These are phyloP conservation scores for Sminthurinus aureus DNA, from an alignment of 2,888 invertebrate genomes.

Conservation along the genomic window DNA sequence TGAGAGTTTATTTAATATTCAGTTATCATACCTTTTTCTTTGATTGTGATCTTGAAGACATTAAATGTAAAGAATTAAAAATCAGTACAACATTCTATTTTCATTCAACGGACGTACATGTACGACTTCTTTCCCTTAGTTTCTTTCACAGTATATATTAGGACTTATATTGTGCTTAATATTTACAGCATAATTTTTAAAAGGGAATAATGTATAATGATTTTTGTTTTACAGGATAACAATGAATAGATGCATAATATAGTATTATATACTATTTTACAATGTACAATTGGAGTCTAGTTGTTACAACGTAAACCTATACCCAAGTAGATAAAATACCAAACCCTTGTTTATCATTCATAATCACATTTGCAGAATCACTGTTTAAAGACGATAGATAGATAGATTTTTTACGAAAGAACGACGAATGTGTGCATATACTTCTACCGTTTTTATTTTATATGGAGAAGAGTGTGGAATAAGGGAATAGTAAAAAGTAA, in stretches of 20 bases:
- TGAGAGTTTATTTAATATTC: background rate
- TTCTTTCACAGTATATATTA: background rate
- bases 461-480: background rate
- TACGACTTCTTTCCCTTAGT: background rate
- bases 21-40: background rate
- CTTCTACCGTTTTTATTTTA: no score
- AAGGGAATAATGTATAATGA: background rate
- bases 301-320: conserved; percentile 7
- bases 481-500: background rate
- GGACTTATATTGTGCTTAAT: background rate
- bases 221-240: background rate
- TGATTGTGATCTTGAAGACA: conserved; percentile 1
- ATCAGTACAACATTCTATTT: background rate
- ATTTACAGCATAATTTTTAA: no score
- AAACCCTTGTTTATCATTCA: conserved; percentile 27
- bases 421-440: background rate
- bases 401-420: background rate
- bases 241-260: background rate
- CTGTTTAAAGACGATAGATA: background rate
- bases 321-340: conserved; percentile 8
- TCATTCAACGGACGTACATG: background rate
- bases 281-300: conserved; percentile 31
- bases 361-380: background rate
- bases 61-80: background rate
- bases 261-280: no score